These are phyloP conservation scores for Drosophila cracens DNA, from an alignment of 2,888 invertebrate species.

Conservation along the genomic window DNA sequence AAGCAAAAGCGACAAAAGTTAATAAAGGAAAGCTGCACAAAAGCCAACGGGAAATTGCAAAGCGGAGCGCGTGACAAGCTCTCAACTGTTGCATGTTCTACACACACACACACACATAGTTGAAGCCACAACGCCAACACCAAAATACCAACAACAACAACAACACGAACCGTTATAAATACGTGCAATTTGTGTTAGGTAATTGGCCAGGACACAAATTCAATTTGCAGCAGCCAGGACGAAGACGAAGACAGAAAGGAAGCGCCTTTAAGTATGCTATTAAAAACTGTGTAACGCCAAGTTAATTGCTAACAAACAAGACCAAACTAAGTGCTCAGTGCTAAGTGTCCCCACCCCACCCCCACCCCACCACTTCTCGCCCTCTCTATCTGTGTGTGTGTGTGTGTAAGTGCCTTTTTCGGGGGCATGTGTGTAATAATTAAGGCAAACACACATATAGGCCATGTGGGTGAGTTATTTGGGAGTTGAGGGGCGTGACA, in stretches of 20 bases:
- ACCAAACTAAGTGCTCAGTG: neutral
- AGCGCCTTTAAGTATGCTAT: constrained; percentile 64
- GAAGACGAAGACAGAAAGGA: neutral
- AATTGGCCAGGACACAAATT: constrained; percentile 41
- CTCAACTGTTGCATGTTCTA: constrained; percentile 50
- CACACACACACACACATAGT: constrained; percentile 1
- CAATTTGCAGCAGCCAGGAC: constrained; percentile 9
- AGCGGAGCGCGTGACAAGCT: constrained; percentile 36
- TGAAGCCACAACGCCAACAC: neutral
- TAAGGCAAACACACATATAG: constrained; percentile 50
- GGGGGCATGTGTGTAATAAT: constrained; percentile 59
- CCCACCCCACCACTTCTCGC: accelerated
- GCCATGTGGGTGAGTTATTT: constrained; percentile 8
- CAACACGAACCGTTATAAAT: constrained; percentile 18
- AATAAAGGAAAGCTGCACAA: constrained; percentile 42
- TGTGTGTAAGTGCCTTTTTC: constrained; percentile 25
- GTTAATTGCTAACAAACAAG: constrained; percentile 78
- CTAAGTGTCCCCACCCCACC: neutral
- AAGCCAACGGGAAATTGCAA: constrained; percentile 39
- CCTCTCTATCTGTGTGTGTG: neutral
- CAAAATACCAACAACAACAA: constrained; percentile 4
- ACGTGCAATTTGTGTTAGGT: constrained; percentile 46
- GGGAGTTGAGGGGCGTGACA: constrained; percentile 15
- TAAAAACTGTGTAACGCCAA: constrained; percentile 70
- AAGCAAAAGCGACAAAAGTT: constrained; percentile 36